Conservation (phyloP, 2,888 invertebrate genomes). For the Diarsia brunnea region DNA sequence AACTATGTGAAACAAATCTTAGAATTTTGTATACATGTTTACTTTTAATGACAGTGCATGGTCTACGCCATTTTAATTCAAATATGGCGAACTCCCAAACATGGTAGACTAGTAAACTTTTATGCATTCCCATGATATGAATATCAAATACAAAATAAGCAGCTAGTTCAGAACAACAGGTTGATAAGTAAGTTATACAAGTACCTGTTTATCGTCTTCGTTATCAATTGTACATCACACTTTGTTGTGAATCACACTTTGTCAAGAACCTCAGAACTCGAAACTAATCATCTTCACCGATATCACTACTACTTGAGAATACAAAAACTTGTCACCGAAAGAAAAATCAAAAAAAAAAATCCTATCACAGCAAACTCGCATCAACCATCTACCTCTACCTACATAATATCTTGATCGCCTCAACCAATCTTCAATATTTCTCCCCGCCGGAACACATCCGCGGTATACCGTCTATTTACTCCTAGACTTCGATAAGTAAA, state of each 20-base stretch:
- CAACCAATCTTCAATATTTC: conserved; percentile 34
- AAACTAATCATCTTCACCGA: not conserved
- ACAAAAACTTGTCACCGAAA: not conserved
- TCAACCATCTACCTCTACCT: not conserved
- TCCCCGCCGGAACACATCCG: conserved; percentile 40
- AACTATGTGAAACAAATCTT: not conserved
- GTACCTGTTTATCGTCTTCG: too few relatives aligned
- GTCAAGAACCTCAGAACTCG: too few relatives aligned
- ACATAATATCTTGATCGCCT: conserved; percentile 16
- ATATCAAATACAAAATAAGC: too few relatives aligned
- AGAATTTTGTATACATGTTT: not conserved
- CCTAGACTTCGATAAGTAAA: conserved; percentile 56
- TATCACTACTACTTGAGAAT: not conserved
- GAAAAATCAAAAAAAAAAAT: not conserved
- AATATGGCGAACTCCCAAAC: too few relatives aligned
- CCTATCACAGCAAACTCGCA: not conserved
- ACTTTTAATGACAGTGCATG: not conserved
- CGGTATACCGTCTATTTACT: conserved; percentile 38
- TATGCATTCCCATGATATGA: too few relatives aligned
- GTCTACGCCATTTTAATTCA: too few relatives aligned
- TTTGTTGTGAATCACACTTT: too few relatives aligned
- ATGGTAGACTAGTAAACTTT: too few relatives aligned
- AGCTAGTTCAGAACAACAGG: too few relatives aligned
- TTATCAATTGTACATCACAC: too few relatives aligned
- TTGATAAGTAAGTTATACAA: too few relatives aligned